A percentile compares a stretch with the other conserved stretches of the same genome.
Evolutionary conservation across 2,797 vertebrate genomes (phyloP).

Genomic region (Balearica regulorum): DNA sequence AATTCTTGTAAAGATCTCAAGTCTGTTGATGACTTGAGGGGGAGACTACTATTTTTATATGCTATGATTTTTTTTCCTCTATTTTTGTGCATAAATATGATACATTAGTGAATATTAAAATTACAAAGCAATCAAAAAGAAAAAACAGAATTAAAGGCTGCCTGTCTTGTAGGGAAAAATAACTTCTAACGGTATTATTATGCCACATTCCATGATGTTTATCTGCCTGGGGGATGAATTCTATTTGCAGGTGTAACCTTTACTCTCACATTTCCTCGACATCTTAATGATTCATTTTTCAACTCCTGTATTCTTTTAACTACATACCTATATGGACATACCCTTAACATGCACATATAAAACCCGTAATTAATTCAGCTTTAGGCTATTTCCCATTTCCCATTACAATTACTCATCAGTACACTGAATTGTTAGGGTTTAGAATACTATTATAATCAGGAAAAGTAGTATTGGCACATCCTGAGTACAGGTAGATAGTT

Average conservation of each 20-base stretch:
- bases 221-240: background rate
- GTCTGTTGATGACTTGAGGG: background rate
- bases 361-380: background rate
- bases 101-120: background rate
- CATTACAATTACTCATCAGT: background rate
- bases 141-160: background rate
- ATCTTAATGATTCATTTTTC: background rate
- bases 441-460: background rate
- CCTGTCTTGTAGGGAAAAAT: background rate
- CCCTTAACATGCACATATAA: background rate
- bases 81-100: background rate
- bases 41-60: background rate
- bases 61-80: background rate
- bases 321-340: background rate
- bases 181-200: background rate
- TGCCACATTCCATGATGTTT: background rate
- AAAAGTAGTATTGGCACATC: background rate
- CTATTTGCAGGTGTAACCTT: conserved; percentile 1
- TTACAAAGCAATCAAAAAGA: background rate
- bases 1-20: background rate
- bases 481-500: background rate
- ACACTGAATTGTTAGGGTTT: background rate
- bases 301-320: background rate
- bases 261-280: background rate
- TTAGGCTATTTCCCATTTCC: conserved; percentile 19